These are phyloP conservation scores for Calliphora vomitoria DNA, from an alignment of 2,888 invertebrate genomes.

Conservation along the genomic window DNA sequence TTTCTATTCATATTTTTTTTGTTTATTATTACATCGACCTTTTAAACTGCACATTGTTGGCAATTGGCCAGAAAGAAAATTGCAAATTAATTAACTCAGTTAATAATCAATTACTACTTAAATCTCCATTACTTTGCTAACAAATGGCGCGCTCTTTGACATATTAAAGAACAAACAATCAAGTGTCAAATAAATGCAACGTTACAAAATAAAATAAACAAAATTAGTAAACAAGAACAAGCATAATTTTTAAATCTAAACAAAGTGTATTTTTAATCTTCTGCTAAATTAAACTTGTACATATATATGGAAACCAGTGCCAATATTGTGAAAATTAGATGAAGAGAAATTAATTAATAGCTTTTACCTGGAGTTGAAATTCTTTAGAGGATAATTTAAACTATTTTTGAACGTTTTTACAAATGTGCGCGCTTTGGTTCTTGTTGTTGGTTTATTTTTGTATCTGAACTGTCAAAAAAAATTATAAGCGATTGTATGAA, in stretches of 20 bases:
- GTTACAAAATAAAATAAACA: conserved; percentile 47
- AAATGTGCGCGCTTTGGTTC: conserved; percentile 49
- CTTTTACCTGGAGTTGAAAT: background rate
- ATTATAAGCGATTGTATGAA: conserved; percentile 34
- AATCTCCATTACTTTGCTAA: background rate
- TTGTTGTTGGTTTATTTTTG: conserved; percentile 40
- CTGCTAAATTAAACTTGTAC: background rate
- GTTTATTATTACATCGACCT: background rate
- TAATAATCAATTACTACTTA: background rate
- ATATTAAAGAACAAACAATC: background rate
- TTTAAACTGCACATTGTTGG: background rate
- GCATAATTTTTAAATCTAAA: background rate
- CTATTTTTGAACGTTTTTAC: conserved; percentile 30
- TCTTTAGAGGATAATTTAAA: background rate
- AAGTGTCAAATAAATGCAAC: conserved; percentile 58
- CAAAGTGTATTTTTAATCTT: background rate
- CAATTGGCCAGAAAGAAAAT: background rate
- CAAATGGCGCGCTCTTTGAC: conserved; percentile 22
- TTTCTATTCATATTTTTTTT: background rate
- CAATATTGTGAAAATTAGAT: background rate
- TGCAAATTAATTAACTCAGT: background rate
- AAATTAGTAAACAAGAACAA: conserved; percentile 39
- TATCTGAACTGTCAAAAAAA: conserved; percentile 63
- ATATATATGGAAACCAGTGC: too few relatives aligned
- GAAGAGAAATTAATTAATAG: background rate